Evolutionary conservation across 2,113 vertebrate genomes (phyloP), one percentile per base, ranked within the genome.

Genomic region (Agapornis roseicollis): DNA sequence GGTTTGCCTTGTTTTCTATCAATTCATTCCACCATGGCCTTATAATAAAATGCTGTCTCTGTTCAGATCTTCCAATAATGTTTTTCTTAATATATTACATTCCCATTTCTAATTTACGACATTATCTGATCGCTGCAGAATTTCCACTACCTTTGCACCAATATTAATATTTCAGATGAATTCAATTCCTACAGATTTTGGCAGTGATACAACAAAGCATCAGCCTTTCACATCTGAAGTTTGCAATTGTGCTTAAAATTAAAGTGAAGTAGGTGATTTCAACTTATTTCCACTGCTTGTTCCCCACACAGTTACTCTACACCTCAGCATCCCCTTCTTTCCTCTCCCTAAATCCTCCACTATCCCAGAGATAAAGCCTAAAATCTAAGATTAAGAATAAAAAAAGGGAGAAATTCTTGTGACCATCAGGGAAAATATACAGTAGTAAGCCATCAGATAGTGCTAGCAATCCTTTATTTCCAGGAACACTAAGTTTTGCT

Each of bases 141-240:
- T 74, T 74, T 64, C 47, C 10, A 84, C 6, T 44, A 61, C 69
- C 74, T 88, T 74, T 25, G 27, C n/a, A 74, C 2, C 44, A 64
- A 25, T 66, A 60, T 76, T 56, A 71, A 37, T 56, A 79, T 47
- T 91, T 94, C 63, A 94, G 90, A 52, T 25, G 0, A 89, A 63
- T 90, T 89, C 16, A 69, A 87, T 94, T 95, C 90, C 85, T 56
- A 55, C 89, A 83, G 28, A 65, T 68, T 95, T 96, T 97, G 69
- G 46, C 84, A 80, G 39, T 24, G 44, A 85, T 23, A 46, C 7
- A 55, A 80, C 35, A 89, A 92, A 84, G 68, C 37, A 88, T 76
- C 19, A 86, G 42, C 13, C 52, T 90, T 81, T 87, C 50, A 83
- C 70, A 96, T 74, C 65, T 95, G 72, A 92, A 91, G 20, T 66